Evolutionary conservation across 1,140 invertebrate species (phyloP).

Genomic region (Musca vetustissima): DNA sequence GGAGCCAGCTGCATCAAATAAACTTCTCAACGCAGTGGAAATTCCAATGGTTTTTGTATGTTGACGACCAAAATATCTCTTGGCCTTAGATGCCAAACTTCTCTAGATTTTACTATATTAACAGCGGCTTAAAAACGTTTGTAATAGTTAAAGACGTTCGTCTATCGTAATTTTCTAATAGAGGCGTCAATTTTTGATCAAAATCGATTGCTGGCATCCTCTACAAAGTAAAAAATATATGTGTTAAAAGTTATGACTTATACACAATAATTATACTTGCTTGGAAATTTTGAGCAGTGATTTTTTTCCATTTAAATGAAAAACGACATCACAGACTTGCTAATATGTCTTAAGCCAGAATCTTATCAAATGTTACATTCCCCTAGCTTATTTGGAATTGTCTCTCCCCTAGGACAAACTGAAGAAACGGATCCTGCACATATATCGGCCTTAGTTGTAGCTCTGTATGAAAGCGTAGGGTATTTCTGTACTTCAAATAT

Average conservation of each 20-base stretch:
- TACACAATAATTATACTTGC: too few species aligned
- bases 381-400: conserved; percentile 71
- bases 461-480: too few species aligned
- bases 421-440: conserved; percentile 96
- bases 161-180: too few species aligned
- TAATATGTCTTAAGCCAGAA: conserved; percentile 87
- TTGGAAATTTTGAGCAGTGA: too few species aligned
- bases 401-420: conserved; percentile 93
- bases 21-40: conserved; percentile 39
- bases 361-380: conserved; percentile 65
- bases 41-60: conserved; percentile 12
- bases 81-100: too few species aligned
- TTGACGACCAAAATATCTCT: neutral
- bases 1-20: too few species aligned
- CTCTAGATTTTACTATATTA: too few species aligned
- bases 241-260: too few species aligned
- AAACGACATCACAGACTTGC: conserved; percentile 81
- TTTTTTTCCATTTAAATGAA: conserved; percentile 71
- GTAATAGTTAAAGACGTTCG: conserved; percentile 20
- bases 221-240: too few species aligned
- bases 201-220: neutral
- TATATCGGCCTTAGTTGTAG: conserved; percentile 90
- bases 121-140: neutral
- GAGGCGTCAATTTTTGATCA: neutral
- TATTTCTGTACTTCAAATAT: conserved; percentile 85